These are phyloP conservation scores for Enteromius unitaeniatus DNA, from an alignment of 2,797 vertebrate genomes.

Conservation along the genomic window DNA sequence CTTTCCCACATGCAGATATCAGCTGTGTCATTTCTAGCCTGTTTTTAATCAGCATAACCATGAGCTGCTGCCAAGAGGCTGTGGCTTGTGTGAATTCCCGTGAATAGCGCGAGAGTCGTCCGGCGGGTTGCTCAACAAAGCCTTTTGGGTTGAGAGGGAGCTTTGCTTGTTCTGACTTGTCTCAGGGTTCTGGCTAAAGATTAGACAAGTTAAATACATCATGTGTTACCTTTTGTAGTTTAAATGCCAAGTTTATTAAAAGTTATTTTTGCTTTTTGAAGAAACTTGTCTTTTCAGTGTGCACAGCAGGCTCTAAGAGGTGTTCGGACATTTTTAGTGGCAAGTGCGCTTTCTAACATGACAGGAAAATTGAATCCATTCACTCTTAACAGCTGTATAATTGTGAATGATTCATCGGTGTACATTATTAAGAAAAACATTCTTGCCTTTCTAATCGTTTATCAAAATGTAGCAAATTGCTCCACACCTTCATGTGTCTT, in stretches of 20 bases:
- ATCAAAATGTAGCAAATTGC: neutral
- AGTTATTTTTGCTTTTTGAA: neutral
- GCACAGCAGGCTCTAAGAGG: neutral
- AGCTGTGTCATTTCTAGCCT: constrained; percentile 48
- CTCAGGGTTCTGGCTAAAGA: neutral
- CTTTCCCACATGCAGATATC: constrained; percentile 41
- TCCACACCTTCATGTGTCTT: constrained; percentile 8
- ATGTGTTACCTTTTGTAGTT: neutral
- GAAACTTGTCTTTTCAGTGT: neutral
- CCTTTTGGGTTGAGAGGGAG: neutral
- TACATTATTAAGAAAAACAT: constrained; percentile 2
- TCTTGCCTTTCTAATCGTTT: constrained; percentile 12
- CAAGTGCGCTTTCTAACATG: neutral
- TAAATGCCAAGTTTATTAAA: neutral
- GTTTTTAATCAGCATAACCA: constrained; percentile 41
- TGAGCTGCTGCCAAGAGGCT: constrained; percentile 24
- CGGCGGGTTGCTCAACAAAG: constrained; percentile 47
- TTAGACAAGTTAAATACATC: neutral
- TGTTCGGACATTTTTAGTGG: neutral
- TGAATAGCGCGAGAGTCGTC: constrained; percentile 27
- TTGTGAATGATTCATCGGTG: neutral
- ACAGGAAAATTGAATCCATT: neutral
- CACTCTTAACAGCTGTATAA: neutral
- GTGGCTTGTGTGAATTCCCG: constrained; percentile 22
- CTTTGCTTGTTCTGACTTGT: constrained; percentile 49